These are phyloP conservation scores for Hydractinia symbiolongicarpus DNA, from an alignment of 30 jellyfish, hydroid and myxozoan species.

Conservation along the genomic window DNA sequence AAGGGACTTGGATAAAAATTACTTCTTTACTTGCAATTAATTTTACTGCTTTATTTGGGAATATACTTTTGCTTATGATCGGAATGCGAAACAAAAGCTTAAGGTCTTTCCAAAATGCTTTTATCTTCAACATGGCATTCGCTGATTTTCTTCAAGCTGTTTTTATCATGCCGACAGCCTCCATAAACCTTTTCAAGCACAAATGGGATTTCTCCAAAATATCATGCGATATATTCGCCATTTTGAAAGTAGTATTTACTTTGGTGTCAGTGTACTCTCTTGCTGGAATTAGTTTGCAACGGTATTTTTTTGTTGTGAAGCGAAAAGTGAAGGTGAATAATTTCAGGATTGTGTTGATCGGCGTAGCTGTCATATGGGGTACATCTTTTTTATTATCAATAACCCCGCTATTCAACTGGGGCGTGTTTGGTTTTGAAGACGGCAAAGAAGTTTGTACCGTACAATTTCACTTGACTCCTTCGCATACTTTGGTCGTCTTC, in stretches of 20 bases:
- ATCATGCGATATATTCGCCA: slow-evolving; percentile 37
- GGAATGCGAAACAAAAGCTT: slow-evolving; percentile 47
- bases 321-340: slow-evolving; percentile 35
- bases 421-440: slow-evolving; percentile 66
- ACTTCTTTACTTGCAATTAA: slow-evolving; percentile 38
- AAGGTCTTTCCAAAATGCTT: slow-evolving; percentile 50
- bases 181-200: slow-evolving; percentile 21
- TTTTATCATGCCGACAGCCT: slow-evolving; percentile 61
- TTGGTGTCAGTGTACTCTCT: slow-evolving; percentile 71
- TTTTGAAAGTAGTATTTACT: slow-evolving; percentile 48
- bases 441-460: slow-evolving; percentile 80
- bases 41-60: slow-evolving; percentile 53
- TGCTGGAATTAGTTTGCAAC: slow-evolving; percentile 76
- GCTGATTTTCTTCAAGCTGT: slow-evolving; percentile 67
- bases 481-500: slow-evolving; percentile 56
- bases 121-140: slow-evolving; percentile 67
- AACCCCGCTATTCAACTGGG: slow-evolving; percentile 75
- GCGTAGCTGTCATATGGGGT: slow-evolving; percentile 40
- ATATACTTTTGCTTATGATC: slow-evolving; percentile 35
- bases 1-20: slow-evolving; percentile 34
- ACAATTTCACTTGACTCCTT: slow-evolving; percentile 35
- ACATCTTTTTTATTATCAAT: slow-evolving; percentile 39
- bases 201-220: slow-evolving; percentile 46
- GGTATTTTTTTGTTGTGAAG: slow-evolving; percentile 59
- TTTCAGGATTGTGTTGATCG: slow-evolving; percentile 8